Evolutionary conservation across 1,140 invertebrate genomes (phyloP), one percentile per base, ranked within the genome.

Genomic region (Halyomorpha halys): DNA sequence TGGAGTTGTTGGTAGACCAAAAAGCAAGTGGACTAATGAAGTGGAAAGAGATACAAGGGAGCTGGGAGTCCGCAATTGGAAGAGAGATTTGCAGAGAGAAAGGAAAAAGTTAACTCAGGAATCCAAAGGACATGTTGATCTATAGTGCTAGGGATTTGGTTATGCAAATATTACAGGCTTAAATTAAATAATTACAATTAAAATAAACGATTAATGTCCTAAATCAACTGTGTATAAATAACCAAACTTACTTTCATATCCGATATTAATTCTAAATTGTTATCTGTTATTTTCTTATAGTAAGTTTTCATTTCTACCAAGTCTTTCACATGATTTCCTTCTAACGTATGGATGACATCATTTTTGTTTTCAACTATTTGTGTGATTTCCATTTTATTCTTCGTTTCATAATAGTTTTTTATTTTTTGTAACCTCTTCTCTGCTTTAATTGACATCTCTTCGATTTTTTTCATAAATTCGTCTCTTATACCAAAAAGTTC

Each of bases 281-380:
- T 95, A 0, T 93, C 74, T 1, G 90, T 92, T 47, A 96, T 93
- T 69, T 95, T 90, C 71, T 94, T 94, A 70, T 94, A 97, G 77
- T 94, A 96, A 73, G 88, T 89, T 75, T 94, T 95, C 72, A 95
- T 86, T 72, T 94, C 88, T 51, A 82, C 80, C 72, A 94, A 91
- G 0, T 88, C 85, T 70, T 85, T 84, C 66, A 93, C 89, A 72
- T 96, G 91, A 69, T 87, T 84, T 66, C 83, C 83, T 66, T 90
- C 88, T 59, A 96, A 73, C 19, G 85, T 83, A 16, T 84, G 82
- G 16, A 94, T 83, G 73, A 94, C 90, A 61, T 83, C 82, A 74
- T 94, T 94, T 75, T 94, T 95, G 54, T 90, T 80, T 71, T 94
- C 90, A 72, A 95, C 91, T 11, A 93, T 82, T 78, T 94, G 90